A percentile compares a stretch with the other conserved stretches of the same genome.
phyloP scores from a whole-genome alignment of 2,113 vertebrate genomes.

The Ochotona curzoniae region DNA sequence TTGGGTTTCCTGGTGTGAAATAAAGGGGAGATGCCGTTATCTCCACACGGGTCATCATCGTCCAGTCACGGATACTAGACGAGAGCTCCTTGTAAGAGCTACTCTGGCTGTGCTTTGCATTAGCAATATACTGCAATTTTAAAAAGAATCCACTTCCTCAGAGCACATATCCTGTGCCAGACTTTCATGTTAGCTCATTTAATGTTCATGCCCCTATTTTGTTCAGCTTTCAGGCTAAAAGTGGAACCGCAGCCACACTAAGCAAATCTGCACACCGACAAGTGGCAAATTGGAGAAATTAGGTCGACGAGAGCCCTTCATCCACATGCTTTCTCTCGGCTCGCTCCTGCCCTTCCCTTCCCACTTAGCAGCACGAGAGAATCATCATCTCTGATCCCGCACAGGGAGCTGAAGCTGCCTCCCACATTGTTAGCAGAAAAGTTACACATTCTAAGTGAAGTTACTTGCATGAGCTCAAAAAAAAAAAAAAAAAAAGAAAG shows the following conservation, averaged over 20 bases:
- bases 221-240: not conserved
- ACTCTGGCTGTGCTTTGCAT: not conserved
- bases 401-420: not conserved
- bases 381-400: not conserved
- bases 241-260: not conserved
- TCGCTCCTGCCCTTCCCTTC: not conserved
- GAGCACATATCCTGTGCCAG: not conserved
- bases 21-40: not conserved
- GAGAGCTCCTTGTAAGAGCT: not conserved
- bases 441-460: constrained; percentile 26
- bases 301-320: not conserved
- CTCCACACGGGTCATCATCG: not conserved
- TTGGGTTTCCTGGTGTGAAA: not conserved
- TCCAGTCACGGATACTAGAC: not conserved
- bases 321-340: not conserved
- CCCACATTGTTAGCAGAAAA: constrained; percentile 34
- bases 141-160: constrained; percentile 8
- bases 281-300: not conserved
- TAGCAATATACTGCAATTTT: constrained; percentile 30
- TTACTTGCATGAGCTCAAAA: not conserved
- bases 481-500: not conserved
- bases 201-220: not conserved
- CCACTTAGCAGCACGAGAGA: not conserved
- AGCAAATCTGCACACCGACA: not conserved
- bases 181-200: not conserved